Conservation (phyloP, 2,888 invertebrate species). For the Troides helena region DNA sequence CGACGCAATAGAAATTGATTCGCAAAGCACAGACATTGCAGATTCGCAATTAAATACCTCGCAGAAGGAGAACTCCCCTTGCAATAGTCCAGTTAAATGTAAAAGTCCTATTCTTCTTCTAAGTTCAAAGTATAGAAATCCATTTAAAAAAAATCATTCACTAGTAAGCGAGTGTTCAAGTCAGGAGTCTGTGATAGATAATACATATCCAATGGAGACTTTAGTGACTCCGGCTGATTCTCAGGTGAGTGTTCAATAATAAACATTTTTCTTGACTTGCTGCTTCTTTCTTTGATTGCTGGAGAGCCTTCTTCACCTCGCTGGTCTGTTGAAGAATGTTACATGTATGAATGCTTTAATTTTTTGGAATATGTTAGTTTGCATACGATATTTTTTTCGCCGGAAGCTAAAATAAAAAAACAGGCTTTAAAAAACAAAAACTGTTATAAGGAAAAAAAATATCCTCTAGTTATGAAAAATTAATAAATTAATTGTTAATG, state of each 20-base stretch:
- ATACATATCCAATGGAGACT: constrained; percentile 61
- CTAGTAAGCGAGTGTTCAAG: constrained; percentile 39
- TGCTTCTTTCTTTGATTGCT: neutral
- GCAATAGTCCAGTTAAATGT: constrained; percentile 46
- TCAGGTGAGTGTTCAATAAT: constrained; percentile 48
- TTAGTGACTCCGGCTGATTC: constrained; percentile 60
- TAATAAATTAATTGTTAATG: too few relatives aligned
- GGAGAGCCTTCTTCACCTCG: neutral
- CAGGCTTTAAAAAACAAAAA: too few relatives aligned
- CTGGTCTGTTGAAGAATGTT: too few relatives aligned
- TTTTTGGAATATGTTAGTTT: too few relatives aligned
- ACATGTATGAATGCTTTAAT: too few relatives aligned
- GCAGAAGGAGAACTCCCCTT: constrained; percentile 61
- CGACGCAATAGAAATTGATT: constrained; percentile 38
- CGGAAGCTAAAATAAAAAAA: too few relatives aligned
- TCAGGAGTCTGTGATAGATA: constrained; percentile 65
- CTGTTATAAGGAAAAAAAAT: too few relatives aligned
- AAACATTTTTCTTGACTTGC: neutral
- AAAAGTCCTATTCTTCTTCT: constrained; percentile 56
- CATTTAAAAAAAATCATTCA: constrained; percentile 42
- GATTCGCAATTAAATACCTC: constrained; percentile 45
- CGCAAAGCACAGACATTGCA: constrained; percentile 39
- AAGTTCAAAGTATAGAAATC: constrained; percentile 48
- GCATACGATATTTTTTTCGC: too few relatives aligned
- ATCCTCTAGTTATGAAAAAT: too few relatives aligned